Percentiles rank a stretch among this genome's conserved stretches.
Evolutionary conservation across 2,113 vertebrate species (phyloP).

Genomic region (Tenrec ecaudatus): DNA sequence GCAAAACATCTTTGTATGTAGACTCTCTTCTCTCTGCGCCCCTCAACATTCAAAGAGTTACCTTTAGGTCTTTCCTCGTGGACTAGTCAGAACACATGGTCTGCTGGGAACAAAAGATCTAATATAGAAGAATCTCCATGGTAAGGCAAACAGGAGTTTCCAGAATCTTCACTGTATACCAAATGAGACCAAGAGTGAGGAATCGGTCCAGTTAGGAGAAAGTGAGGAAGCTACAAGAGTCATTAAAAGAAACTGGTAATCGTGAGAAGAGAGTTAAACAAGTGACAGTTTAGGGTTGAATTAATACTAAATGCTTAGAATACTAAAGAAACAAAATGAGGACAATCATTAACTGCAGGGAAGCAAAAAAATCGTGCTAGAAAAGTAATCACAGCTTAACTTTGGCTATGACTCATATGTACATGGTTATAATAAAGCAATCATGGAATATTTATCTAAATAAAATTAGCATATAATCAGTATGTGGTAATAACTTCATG

Average conservation of each 20-base stretch:
- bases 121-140: neutral
- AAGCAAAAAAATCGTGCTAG: constrained; percentile 19
- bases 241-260: constrained; percentile 8
- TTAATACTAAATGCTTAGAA: constrained; percentile 24
- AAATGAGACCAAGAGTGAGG: neutral
- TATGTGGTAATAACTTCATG: no score
- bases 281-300: constrained; percentile 17
- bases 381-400: neutral
- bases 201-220: no score
- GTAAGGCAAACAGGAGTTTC: constrained; percentile 1
- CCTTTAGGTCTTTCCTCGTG: neutral
- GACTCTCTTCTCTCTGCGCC: neutral
- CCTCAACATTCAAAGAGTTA: neutral
- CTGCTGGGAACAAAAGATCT: neutral
- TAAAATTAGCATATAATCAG: constrained; percentile 41
- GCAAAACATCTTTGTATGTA: neutral
- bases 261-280: neutral
- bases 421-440: neutral
- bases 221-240: constrained; percentile 8
- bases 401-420: constrained; percentile 18
- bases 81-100: neutral
- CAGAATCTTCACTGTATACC: neutral
- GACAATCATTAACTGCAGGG: constrained; percentile 32
- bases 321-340: constrained; percentile 55
- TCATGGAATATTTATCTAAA: constrained; percentile 41